A percentile compares a stretch with the other conserved stretches of the same genome.
Conservation (phyloP, 1,140 invertebrate species). For the Apis florea region DNA sequence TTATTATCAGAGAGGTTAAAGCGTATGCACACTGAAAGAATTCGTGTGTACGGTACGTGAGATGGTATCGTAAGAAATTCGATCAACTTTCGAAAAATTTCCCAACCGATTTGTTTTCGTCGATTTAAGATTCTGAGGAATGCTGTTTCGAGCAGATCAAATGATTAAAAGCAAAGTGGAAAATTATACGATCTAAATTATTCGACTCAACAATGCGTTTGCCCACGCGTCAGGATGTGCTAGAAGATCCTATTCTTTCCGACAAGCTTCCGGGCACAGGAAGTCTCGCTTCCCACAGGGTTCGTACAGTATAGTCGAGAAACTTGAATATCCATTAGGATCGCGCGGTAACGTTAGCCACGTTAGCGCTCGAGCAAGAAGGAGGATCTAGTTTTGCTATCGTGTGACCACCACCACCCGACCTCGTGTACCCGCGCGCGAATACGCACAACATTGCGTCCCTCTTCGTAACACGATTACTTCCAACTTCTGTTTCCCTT, state of each 20-base stretch:
- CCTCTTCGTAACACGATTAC: background rate
- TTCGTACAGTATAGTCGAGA: background rate
- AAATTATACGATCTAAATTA: background rate
- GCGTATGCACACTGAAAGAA: too few species aligned
- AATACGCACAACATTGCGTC: background rate
- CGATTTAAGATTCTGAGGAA: too few species aligned
- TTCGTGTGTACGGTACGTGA: too few species aligned
- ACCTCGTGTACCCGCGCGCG: background rate
- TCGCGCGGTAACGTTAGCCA: background rate
- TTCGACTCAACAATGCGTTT: background rate
- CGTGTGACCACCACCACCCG: constrained; percentile 9
- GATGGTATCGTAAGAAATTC: too few species aligned
- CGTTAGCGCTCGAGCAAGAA: background rate
- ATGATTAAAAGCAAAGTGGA: background rate
- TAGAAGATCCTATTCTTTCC: background rate
- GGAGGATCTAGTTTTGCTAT: constrained; percentile 24
- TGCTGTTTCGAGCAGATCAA: too few species aligned
- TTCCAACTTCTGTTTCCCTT: background rate
- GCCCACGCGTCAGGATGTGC: constrained; percentile 14
- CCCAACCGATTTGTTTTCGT: too few species aligned
- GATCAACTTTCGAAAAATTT: too few species aligned
- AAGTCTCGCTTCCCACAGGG: constrained; percentile 33
- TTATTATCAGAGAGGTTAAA: too few species aligned
- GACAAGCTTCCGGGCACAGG: background rate
- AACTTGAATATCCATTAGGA: constrained; percentile 19